phyloP scores from a whole-genome alignment of 2,113 vertebrate genomes.

The Prietella phreatophila region DNA sequence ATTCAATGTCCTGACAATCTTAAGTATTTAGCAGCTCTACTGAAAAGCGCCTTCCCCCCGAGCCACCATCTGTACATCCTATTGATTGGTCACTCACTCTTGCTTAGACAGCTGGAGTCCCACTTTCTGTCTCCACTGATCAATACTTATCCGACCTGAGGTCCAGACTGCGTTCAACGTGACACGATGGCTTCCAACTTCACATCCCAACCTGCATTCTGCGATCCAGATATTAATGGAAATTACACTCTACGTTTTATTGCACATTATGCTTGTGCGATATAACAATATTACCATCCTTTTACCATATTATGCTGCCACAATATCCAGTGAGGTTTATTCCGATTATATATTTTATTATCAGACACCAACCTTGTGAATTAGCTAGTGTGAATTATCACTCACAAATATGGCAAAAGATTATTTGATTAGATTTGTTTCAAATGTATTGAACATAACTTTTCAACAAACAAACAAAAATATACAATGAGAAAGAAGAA shows the following conservation, averaged over 20 bases:
- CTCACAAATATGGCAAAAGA: background rate
- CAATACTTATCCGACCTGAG: constrained; percentile 56
- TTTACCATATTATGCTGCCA: background rate
- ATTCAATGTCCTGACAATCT: constrained; percentile 56
- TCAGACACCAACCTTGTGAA: background rate
- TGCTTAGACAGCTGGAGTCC: constrained; percentile 54
- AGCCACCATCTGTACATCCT: constrained; percentile 55
- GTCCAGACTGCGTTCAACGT: constrained; percentile 47
- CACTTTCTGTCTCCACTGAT: constrained; percentile 58
- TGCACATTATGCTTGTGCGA: background rate
- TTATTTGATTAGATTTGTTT: too few species aligned
- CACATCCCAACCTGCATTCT: background rate
- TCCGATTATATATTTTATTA: background rate
- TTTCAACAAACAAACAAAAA: too few species aligned
- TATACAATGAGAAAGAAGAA: too few species aligned
- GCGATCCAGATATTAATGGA: background rate
- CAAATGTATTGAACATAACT: too few species aligned
- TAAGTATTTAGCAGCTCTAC: constrained; percentile 57
- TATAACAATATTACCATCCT: background rate
- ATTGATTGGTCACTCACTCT: constrained; percentile 63
- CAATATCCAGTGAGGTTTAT: background rate
- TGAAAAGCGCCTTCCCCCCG: constrained; percentile 50
- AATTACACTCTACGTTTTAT: background rate
- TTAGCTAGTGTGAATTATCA: background rate
- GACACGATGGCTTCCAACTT: constrained; percentile 36